Base-by-base conservation (phyloP, 2,797 vertebrate species). In the Melopsittacus undulatus region DNA sequence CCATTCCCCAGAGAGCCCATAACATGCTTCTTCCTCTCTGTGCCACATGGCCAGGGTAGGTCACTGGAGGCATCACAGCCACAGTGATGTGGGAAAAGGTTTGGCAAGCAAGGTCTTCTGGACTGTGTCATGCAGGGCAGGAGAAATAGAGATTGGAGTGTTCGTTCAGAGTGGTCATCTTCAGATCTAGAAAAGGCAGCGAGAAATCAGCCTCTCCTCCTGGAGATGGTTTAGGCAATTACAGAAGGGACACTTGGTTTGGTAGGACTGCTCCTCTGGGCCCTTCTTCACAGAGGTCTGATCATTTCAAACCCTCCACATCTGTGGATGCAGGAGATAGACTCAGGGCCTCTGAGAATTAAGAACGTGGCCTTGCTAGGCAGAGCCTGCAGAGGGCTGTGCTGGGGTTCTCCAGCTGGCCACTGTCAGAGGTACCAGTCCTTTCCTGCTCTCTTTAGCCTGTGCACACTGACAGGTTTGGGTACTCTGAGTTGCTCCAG, bases 1-100 rank as follows among this genome's bases (percentile, higher is more conserved):
- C 27, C 1, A 0, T 27, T 54, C 67, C 46, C 51, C 54, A 73
- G 42, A n/a, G 42, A 72, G 22, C 17, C 36, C 2, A 0, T 16
- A 27, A 22, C 0, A 1, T 0, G 0, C 24, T 63, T 30, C 46
- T 30, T 48, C 59, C 36, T 63, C 27, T 4, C 62, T 59, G 66
- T 42, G 14, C 64, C 63, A 67, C 40, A 2, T 9, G 1, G 3
- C 27, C 67, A 61, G 20, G 34, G 21, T 14, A 3, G 2, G 32
- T 73, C 73, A 66, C 82, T 32, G 61, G 43, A 46, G 32, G 34
- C 34, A n/a, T 46, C 59, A 32, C 27, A 70, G 26, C 43, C 61
- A 57, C 40, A 23, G 5, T 22, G 76, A 29, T 23, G 12, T 0
- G 24, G 61, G 24, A 52, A 85, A 74, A 43, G 42, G 32, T 15